phyloP scores from a whole-genome alignment of 2,797 vertebrate genomes.

The Macroramphosus scolopax region DNA sequence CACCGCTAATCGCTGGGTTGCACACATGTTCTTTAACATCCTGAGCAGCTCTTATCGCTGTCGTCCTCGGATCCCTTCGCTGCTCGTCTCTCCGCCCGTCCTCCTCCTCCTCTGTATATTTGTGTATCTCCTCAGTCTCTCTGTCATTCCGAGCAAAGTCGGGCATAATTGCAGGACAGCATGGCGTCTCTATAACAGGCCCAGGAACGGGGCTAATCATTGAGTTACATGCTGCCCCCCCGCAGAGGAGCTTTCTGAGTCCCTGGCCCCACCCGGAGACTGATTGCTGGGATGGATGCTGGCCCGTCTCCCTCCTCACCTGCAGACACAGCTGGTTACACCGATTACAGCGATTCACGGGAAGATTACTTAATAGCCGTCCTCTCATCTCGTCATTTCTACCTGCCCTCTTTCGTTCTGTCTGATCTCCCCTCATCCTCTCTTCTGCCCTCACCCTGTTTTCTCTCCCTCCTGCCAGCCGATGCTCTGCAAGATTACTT shows the following conservation, averaged over 20 bases:
- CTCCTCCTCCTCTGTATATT: slow-evolving; percentile 18
- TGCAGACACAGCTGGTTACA: slow-evolving; percentile 74
- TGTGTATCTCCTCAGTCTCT: slow-evolving; percentile 28
- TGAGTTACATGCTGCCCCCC: slow-evolving; percentile 60
- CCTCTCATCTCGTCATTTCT: slow-evolving; percentile 59
- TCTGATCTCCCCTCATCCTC: slow-evolving; percentile 56
- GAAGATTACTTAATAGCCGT: slow-evolving; percentile 74
- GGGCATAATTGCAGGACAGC: slow-evolving; percentile 63
- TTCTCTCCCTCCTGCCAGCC: slow-evolving; percentile 45
- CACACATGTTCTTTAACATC: slow-evolving; percentile 33
- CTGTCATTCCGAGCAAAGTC: slow-evolving; percentile 36
- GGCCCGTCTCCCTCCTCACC: slow-evolving; percentile 64
- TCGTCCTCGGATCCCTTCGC: slow-evolving; percentile 41
- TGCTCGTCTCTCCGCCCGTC: slow-evolving; percentile 21
- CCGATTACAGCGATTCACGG: slow-evolving; percentile 69
- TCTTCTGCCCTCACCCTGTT: slow-evolving; percentile 45
- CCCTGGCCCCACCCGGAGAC: slow-evolving; percentile 61
- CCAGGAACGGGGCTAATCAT: slow-evolving; percentile 60
- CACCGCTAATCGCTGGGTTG: slow-evolving; percentile 49
- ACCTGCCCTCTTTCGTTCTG: slow-evolving; percentile 51
- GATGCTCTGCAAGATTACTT: slow-evolving; percentile 56
- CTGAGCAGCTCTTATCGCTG: slow-evolving; percentile 42
- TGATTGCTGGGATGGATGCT: slow-evolving; percentile 71
- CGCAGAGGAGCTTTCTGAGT: slow-evolving; percentile 64
- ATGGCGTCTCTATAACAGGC: slow-evolving; percentile 48